phyloP scores from a whole-genome alignment of 2,888 invertebrate genomes.

The Leucophenga montana region DNA sequence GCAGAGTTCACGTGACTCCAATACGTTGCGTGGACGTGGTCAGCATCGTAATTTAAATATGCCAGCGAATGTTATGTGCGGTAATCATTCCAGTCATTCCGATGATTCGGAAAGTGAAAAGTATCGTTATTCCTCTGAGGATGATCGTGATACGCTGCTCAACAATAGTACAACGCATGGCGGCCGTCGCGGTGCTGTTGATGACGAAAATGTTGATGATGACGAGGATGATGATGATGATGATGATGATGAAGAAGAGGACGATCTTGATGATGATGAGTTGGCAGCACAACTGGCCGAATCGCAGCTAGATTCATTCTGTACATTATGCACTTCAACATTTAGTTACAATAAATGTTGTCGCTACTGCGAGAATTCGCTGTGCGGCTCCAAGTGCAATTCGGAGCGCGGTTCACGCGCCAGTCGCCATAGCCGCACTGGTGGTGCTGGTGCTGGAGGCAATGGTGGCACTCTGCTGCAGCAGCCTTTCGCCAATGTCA shows the following conservation, averaged over 20 bases:
- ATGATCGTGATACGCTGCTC: constrained; percentile 56
- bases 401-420: constrained; percentile 61
- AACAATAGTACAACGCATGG: constrained; percentile 32
- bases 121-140: constrained; percentile 70
- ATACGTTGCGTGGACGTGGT: not conserved
- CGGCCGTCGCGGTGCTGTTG: not conserved
- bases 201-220: constrained; percentile 16
- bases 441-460: constrained; percentile 30
- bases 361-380: constrained; percentile 69
- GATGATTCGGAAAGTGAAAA: constrained; percentile 56
- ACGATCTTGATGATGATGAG: constrained; percentile 20
- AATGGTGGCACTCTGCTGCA: constrained; percentile 26
- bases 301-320: constrained; percentile 69
- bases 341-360: constrained; percentile 72
- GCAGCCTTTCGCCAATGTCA: constrained; percentile 44
- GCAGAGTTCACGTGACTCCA: constrained; percentile 29
- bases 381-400: constrained; percentile 71
- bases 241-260: constrained; percentile 26
- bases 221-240: constrained; percentile 41
- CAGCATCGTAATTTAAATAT: not conserved
- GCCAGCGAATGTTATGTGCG: not conserved
- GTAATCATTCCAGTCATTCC: too few species aligned
- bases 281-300: constrained; percentile 47
- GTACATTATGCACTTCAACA: constrained; percentile 72
- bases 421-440: constrained; percentile 50